A percentile compares a stretch with the other conserved stretches of the same genome.
Conservation (phyloP, 1,140 invertebrate species). For the Bombus superbus region DNA sequence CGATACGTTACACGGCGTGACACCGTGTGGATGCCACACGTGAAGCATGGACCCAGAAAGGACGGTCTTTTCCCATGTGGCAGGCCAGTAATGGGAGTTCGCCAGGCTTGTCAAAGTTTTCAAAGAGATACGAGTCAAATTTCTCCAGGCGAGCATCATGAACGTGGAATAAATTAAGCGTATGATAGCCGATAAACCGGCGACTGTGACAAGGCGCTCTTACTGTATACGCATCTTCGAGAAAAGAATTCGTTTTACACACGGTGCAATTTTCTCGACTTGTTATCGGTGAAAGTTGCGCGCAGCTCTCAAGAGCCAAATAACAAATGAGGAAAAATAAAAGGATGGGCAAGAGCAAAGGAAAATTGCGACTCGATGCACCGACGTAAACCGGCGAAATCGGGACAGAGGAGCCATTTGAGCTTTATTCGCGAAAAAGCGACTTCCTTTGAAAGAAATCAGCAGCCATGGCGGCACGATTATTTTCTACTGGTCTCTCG, state of each 20-base stretch:
- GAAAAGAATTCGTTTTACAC: not conserved
- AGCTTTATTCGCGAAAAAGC: constrained; percentile 27
- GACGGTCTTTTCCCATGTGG: constrained; percentile 65
- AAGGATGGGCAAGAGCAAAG: not conserved
- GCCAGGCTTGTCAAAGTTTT: constrained; percentile 65
- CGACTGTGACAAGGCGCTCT: not conserved
- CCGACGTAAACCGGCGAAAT: constrained; percentile 3
- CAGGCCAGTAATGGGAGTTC: constrained; percentile 67
- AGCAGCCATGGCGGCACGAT: constrained; percentile 24
- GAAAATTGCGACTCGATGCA: not conserved
- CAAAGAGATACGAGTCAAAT: constrained; percentile 69
- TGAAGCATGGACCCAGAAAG: constrained; percentile 69
- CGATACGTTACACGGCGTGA: constrained; percentile 73
- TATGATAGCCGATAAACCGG: not conserved
- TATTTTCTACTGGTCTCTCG: constrained; percentile 47
- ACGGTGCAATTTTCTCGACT: not conserved
- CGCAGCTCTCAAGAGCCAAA: not conserved
- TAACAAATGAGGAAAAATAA: not conserved
- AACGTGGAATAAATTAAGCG: constrained; percentile 65
- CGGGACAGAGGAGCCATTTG: not conserved
- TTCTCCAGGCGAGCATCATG: constrained; percentile 54
- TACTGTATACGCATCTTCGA: not conserved
- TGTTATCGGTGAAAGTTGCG: not conserved
- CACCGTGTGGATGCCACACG: constrained; percentile 58
- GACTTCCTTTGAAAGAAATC: constrained; percentile 37